Evolutionary conservation across 2,113 vertebrate genomes (phyloP).

Genomic region (Stomatorhinus ivindoensis): DNA sequence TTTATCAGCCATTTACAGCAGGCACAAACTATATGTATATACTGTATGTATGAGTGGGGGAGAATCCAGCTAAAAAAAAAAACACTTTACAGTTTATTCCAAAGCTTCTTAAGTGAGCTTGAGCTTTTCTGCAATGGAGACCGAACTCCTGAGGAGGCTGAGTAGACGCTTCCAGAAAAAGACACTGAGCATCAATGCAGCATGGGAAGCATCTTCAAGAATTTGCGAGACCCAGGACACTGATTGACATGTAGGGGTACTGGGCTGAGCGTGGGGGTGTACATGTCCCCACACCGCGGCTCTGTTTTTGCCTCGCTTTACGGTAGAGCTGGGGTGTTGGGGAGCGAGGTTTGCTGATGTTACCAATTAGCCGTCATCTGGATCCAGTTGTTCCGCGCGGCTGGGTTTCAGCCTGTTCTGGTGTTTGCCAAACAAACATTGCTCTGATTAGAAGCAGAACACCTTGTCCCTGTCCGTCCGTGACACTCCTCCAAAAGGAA

Average conservation of each 20-base stretch:
- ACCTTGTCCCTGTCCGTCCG: neutral
- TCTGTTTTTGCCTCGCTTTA: neutral
- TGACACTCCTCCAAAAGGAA: neutral
- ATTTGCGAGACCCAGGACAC: neutral
- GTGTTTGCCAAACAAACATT: constrained; percentile 20
- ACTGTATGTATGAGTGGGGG: neutral
- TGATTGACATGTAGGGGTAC: neutral
- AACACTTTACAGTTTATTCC: neutral
- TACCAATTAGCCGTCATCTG: constrained; percentile 22
- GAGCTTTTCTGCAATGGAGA: neutral
- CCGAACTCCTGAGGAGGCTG: neutral
- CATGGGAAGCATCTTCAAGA: neutral
- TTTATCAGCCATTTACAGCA: neutral
- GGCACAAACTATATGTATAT: neutral
- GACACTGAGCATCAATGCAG: neutral
- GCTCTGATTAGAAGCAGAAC: constrained; percentile 21
- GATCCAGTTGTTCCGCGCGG: constrained; percentile 13
- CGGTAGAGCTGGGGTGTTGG: neutral
- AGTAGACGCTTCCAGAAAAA: neutral
- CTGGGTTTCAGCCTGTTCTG: constrained; percentile 11
- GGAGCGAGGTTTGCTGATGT: neutral
- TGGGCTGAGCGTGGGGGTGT: neutral
- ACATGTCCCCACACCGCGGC: neutral
- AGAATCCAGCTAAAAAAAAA: neutral
- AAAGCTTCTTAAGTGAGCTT: neutral